Conservation (phyloP, 2,888 invertebrate species). For the Protophormia terraenovae region DNA sequence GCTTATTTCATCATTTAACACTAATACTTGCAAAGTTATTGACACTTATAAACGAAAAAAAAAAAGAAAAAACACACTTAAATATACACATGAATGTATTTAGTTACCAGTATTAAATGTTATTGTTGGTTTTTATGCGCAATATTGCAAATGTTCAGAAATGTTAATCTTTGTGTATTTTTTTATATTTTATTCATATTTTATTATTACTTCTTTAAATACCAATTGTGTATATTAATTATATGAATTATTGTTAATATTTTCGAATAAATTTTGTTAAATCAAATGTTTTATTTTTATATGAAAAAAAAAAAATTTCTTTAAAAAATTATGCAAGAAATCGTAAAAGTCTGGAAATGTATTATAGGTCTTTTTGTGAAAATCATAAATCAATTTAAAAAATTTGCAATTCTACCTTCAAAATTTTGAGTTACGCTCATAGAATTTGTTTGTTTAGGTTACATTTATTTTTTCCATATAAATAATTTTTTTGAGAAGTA, state of each 20-base stretch:
- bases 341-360: too few relatives aligned
- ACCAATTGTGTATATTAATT: slow-evolving; percentile 48
- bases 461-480: too few relatives aligned
- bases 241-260: slow-evolving; percentile 29
- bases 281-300: not conserved
- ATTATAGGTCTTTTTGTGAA: too few relatives aligned
- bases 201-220: slow-evolving; percentile 35
- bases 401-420: too few relatives aligned
- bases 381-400: too few relatives aligned
- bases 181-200: not conserved
- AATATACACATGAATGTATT: not conserved
- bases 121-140: slow-evolving; percentile 18
- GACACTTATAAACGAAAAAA: slow-evolving; percentile 31
- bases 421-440: too few relatives aligned
- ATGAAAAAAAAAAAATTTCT: not conserved
- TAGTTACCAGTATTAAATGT: not conserved
- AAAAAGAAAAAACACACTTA: not conserved
- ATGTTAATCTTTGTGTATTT: slow-evolving; percentile 40
- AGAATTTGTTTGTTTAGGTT: too few relatives aligned
- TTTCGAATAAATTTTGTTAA: not conserved
- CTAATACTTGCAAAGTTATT: slow-evolving; percentile 37
- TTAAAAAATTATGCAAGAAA: not conserved
- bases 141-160: slow-evolving; percentile 38
- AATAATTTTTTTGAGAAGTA: too few relatives aligned
- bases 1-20: slow-evolving; percentile 62